Conservation (phyloP, 2,113 vertebrate species). For the Paradoxurus hermaphroditus region DNA sequence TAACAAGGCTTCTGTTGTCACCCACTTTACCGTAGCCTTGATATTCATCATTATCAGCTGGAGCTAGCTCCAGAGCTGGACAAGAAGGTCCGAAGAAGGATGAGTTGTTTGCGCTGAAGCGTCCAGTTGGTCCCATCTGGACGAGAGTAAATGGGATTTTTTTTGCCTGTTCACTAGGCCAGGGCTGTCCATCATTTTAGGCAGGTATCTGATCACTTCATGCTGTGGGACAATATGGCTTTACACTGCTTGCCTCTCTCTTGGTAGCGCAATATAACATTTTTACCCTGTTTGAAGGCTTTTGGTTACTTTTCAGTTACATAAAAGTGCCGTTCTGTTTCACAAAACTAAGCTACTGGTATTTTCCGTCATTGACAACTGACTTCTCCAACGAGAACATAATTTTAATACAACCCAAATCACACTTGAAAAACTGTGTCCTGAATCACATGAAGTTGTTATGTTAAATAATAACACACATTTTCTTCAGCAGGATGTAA, state of each 20-base stretch:
- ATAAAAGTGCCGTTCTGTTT: constrained; percentile 22
- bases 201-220: constrained; percentile 87
- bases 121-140: constrained; percentile 95
- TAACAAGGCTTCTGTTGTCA: constrained; percentile 94
- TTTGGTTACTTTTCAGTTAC: constrained; percentile 67
- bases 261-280: constrained; percentile 76
- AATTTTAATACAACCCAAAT: background rate
- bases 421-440: background rate
- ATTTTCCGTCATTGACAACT: constrained; percentile 20
- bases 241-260: constrained; percentile 79
- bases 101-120: constrained; percentile 92
- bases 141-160: constrained; percentile 90
- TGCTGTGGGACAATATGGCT: constrained; percentile 89
- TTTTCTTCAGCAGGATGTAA: background rate
- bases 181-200: constrained; percentile 90
- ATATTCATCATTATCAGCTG: constrained; percentile 94
- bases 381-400: constrained; percentile 14
- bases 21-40: constrained; percentile 89
- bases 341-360: background rate
- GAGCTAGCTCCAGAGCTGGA: constrained; percentile 87
- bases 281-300: constrained; percentile 74
- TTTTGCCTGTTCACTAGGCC: constrained; percentile 85
- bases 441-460: background rate
- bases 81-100: constrained; percentile 92
- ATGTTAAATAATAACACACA: constrained; percentile 4